Evolutionary conservation across 2,797 vertebrate species (phyloP), one percentile per base, ranked within the genome.

Genomic region (Microctenopoma stevenorrisi): DNA sequence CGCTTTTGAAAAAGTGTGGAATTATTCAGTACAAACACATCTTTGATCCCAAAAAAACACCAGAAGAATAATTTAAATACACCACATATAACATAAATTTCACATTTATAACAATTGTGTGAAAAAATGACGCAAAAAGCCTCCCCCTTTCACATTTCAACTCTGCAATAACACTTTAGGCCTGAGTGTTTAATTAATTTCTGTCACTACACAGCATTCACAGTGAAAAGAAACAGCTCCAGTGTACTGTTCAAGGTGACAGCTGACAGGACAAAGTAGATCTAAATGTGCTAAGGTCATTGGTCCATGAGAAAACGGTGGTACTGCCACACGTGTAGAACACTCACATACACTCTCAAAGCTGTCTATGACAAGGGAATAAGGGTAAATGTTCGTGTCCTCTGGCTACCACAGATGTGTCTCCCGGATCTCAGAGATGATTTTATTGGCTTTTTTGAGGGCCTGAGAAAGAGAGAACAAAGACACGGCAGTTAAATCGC

Each of bases 351-450:
- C 48, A 58, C 72, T 68, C 72, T 75, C 60, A 83, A 69, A 85
- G 68, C 51, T 53, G 58, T 83, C 74, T 68, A 50, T 57, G 59
- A 81, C 58, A 72, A 54, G 53, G 48, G 55, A 60, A 64, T 30
- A 68, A 54, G 55, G 53, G 57, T 58, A 62, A 47, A 50, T 48
- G 77, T 64, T 75, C 0, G 13, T 67, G 64, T 89, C 79, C 64
- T 84, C 82, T 65, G 76, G 91, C 91, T 94, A 95, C 94, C 94
- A 96, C 83, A 95, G 91, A 81, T 96, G 94, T 13, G 94, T 95
- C 83, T 96, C 95, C n/a, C 95, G 92, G 82, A 95, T 95, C 87
- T 96, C 95, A 25, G 91, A 95, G 88, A 96, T 95, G 62, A 95
- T 94, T 86, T 94, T 93, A 78, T 87, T 95, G 60, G 95, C 95